Conservation (phyloP, 2,113 vertebrate genomes). For the Cochlearius cochlearius region DNA sequence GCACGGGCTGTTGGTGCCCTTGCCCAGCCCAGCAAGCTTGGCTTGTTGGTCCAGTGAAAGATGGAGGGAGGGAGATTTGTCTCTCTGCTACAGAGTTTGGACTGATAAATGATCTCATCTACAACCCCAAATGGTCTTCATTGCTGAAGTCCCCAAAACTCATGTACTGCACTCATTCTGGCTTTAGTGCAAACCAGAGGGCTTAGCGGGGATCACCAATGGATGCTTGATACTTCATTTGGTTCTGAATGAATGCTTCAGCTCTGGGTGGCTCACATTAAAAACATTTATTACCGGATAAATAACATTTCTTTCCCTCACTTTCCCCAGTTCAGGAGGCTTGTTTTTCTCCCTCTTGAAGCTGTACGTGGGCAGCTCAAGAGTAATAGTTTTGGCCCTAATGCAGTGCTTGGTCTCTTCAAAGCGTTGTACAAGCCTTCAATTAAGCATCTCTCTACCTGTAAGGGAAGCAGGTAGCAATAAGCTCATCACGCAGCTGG, state of each 20-base stretch:
- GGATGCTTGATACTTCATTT: background rate
- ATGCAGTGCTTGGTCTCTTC: background rate
- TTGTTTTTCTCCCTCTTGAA: background rate
- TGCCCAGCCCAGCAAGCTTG: background rate
- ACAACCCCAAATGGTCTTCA: slow-evolving; percentile 46
- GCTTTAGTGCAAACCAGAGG: background rate
- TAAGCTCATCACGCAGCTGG: background rate
- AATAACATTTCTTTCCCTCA: background rate
- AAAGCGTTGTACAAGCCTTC: background rate
- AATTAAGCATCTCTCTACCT: background rate
- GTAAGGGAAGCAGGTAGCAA: background rate
- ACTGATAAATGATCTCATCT: slow-evolving; percentile 67
- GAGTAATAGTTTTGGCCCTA: background rate
- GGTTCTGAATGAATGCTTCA: background rate
- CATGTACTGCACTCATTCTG: background rate
- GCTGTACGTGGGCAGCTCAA: background rate
- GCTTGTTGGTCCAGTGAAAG: background rate
- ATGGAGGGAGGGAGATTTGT: background rate
- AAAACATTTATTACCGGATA: background rate
- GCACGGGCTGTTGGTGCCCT: background rate
- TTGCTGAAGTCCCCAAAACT: background rate
- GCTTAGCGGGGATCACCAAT: background rate
- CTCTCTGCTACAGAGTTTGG: background rate
- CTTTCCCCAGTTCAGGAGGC: background rate
- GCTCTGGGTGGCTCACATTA: background rate